These are phyloP conservation scores for Sarcophaga rosellei DNA, from an alignment of 2,888 invertebrate species.

Conservation along the genomic window DNA sequence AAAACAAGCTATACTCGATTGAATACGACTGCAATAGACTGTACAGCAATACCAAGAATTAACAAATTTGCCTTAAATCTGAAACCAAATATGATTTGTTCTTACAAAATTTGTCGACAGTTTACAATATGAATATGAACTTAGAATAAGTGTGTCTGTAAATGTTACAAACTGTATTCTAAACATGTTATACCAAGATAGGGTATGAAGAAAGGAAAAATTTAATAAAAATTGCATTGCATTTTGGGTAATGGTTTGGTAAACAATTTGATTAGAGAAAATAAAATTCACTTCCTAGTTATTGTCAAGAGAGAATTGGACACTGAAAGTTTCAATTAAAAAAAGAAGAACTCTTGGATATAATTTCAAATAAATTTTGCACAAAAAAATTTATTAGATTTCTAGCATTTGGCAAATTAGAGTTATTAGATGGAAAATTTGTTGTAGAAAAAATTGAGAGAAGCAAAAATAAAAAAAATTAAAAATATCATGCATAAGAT, in stretches of 20 bases:
- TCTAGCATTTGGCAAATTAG: conserved; percentile 16
- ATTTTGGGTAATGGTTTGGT: conserved; percentile 38
- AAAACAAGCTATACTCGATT: too few species aligned
- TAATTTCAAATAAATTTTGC: not conserved
- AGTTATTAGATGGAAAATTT: conserved; percentile 17
- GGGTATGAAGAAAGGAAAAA: too few species aligned
- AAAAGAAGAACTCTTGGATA: conserved; percentile 19
- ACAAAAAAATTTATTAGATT: conserved; percentile 32
- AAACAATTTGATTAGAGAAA: conserved; percentile 49
- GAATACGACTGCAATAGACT: too few species aligned
- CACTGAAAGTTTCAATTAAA: conserved; percentile 51
- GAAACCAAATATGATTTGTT: too few species aligned
- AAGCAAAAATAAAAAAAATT: too few species aligned
- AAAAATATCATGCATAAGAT: not conserved
- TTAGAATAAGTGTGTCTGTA: too few species aligned
- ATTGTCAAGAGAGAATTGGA: conserved; percentile 31
- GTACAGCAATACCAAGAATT: too few species aligned
- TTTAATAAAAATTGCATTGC: not conserved
- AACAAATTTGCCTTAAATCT: too few species aligned
- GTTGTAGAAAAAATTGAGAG: not conserved
- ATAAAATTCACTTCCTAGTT: not conserved
- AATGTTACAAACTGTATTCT: too few species aligned
- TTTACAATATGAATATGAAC: too few species aligned
- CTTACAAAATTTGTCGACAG: too few species aligned
- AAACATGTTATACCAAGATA: too few species aligned